Base-by-base conservation (phyloP, 2,797 vertebrate species). In the Catharus ustulatus region DNA sequence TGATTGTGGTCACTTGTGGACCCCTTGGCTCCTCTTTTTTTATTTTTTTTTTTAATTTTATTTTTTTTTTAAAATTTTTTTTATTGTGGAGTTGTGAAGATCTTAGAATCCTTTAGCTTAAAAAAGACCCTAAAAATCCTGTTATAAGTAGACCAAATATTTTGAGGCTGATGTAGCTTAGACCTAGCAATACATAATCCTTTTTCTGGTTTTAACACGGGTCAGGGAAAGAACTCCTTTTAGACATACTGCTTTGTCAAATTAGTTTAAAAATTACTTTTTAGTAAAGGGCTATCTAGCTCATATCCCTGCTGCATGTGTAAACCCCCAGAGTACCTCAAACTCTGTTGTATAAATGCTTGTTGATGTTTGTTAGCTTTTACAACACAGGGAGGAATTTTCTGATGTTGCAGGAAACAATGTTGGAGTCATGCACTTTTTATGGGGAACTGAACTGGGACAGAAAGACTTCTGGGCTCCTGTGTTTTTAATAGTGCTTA, bases 361-460 rank as follows among this genome's bases (percentile, higher is more conserved):
- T 62, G 17, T 40, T 67, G 32, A 27, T 51, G 8, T 36, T 72
- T 57, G 13, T 40, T 43, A 45, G 54, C 34, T 63, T 63, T 8
- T 57, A 13, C 32, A 62, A 2, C 1, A 1, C 14, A 18, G 81
- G 32, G n/a, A 71, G 23, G 34, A 67, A 24, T 71, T 43, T 79
- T 69, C 43, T 61, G 26, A 32, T 46, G 5, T 51, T 69, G 23
- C 49, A 32, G 71, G 71, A 69, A 46, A 40, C 57, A 77, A 24
- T 55, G 11, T 23, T 82, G 48, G 13, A 19, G 40, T 58, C 0
- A 0, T 15, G 15, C 8, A 5, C 15, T 45, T 69, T 38, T 46
- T 51, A n/a, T 8, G 4, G 30, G 18, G 24, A 61, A 11, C 4
- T 45, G 64, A 71, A n/a, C 36, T 0, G 1, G 11, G 13, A 14